Evolutionary conservation across 2,113 vertebrate genomes (phyloP).

Genomic region (Paedocypris sp.): DNA sequence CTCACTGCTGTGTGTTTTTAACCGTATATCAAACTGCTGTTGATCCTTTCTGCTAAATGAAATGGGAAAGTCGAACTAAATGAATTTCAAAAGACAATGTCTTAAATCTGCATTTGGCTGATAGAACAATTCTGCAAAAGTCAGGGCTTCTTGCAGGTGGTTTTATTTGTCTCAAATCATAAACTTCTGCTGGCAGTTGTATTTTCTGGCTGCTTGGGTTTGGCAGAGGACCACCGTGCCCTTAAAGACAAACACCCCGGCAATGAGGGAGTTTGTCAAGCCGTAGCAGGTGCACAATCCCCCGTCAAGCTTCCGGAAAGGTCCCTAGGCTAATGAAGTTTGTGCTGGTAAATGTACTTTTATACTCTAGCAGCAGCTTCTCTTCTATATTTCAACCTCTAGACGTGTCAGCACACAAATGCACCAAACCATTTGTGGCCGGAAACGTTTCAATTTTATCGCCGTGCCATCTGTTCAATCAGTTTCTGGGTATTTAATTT

Average conservation of each 20-base stretch:
- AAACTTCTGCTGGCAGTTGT: constrained; percentile 2
- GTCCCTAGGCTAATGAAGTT: constrained; percentile 29
- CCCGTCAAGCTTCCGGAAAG: neutral
- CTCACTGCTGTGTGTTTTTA: neutral
- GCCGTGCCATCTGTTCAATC: constrained; percentile 34
- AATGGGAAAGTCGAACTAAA: neutral
- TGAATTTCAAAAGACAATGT: neutral
- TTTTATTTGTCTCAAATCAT: constrained; percentile 13
- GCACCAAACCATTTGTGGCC: constrained; percentile 17
- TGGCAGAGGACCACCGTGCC: constrained; percentile 16
- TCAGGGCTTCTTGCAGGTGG: neutral
- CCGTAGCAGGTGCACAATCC: constrained; percentile 14
- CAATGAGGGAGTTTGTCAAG: constrained; percentile 9
- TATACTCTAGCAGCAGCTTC: constrained; percentile 8
- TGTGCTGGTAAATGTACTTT: constrained; percentile 16
- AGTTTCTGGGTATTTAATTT: neutral
- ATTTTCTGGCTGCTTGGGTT: constrained; percentile 10
- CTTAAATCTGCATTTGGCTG: neutral
- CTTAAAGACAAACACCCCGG: constrained; percentile 10
- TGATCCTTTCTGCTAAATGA: neutral
- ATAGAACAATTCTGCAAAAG: neutral
- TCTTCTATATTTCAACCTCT: neutral
- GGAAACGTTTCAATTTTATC: constrained; percentile 32
- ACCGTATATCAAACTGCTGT: neutral
- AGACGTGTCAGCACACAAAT: constrained; percentile 20